Percentiles rank a stretch among this genome's conserved stretches.
Evolutionary conservation across 1,140 invertebrate species (phyloP).

Genomic region (Aradophagus sp.): DNA sequence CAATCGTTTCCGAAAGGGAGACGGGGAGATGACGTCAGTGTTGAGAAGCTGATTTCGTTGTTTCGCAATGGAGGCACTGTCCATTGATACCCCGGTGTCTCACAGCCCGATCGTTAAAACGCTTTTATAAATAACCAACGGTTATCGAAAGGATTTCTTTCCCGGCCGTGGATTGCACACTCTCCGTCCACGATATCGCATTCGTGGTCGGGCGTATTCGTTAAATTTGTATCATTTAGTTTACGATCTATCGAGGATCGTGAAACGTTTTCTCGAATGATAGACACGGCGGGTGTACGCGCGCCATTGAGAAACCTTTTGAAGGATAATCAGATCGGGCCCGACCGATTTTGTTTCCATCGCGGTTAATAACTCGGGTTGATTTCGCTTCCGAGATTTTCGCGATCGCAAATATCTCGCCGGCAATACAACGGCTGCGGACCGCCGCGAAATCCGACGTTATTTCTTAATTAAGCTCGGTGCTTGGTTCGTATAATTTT

Average conservation of each 20-base stretch:
- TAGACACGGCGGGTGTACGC: conserved; percentile 16
- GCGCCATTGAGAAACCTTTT: conserved; percentile 19
- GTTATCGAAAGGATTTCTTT: conserved; percentile 51
- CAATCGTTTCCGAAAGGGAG: no score
- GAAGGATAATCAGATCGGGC: conserved; percentile 22
- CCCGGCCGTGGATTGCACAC: conserved; percentile 28
- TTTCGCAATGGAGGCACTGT: conserved; percentile 28
- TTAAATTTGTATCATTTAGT: conserved; percentile 36
- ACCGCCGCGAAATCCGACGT: not conserved
- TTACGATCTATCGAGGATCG: conserved; percentile 47
- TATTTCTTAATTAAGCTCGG: no score
- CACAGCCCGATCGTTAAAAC: conserved; percentile 37
- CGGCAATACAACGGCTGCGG: not conserved
- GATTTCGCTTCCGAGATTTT: not conserved
- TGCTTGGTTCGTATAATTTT: no score
- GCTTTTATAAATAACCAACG: conserved; percentile 47
- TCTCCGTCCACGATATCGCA: conserved; percentile 34
- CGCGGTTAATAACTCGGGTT: not conserved
- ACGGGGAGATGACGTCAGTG: no score
- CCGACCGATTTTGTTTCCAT: conserved; percentile 10
- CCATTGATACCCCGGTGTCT: conserved; percentile 30
- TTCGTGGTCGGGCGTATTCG: conserved; percentile 26
- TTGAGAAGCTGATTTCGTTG: conserved; percentile 20
- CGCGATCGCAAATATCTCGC: not conserved
- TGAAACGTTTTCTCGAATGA: conserved; percentile 47